Base-by-base conservation (phyloP, 2,113 vertebrate species). In the Panthera uncia region DNA sequence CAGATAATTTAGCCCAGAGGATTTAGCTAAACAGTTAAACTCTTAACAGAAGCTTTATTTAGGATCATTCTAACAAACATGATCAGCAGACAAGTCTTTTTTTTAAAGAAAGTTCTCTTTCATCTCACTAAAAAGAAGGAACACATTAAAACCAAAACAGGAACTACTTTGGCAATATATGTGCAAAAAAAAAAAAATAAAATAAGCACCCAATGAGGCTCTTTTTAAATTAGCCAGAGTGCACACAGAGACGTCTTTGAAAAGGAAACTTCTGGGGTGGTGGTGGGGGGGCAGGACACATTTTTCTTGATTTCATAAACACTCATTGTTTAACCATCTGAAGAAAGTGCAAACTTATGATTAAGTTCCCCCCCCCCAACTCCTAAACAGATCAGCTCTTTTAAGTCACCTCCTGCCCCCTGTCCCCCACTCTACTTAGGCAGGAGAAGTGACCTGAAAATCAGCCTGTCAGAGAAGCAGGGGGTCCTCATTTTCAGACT, bases 131-230 rank as follows among this genome's bases (percentile, higher is more conserved):
- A 95, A 97, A 95, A 96, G 96, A 97, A 95, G 85, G 89, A 97
- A 97, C 76, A 90, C 91, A 95, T 97, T 93, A 94, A 88, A 97
- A 95, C 68, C 94, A 73, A 97, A 97, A 95, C 89, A 97, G 97
- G 97, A 98, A 97, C 96, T 94, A 94, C 86, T 95, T 93, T 96
- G 95, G 94, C 88, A 94, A 97, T 92, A 82, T 90, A 65, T 86
- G 88, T 95, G 84, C 79, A 74, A 94, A 97, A 91, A 96, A 98
- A 96, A 93, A 97, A 91, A 96, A 98, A 96, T 91, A 96, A 98
- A 96, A 94, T 91, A 98, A 97, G 94, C 61, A 91, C 69, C 96
- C 76, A 88, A 31, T 79, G 61, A 96, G 92, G 52, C n/a, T 91
- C 65, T 88, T 96, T 95, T 73, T 68, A 97, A 97, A 96, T 66